Base-by-base conservation (phyloP, 2,113 vertebrate genomes). In the Lucifuga dentata region DNA sequence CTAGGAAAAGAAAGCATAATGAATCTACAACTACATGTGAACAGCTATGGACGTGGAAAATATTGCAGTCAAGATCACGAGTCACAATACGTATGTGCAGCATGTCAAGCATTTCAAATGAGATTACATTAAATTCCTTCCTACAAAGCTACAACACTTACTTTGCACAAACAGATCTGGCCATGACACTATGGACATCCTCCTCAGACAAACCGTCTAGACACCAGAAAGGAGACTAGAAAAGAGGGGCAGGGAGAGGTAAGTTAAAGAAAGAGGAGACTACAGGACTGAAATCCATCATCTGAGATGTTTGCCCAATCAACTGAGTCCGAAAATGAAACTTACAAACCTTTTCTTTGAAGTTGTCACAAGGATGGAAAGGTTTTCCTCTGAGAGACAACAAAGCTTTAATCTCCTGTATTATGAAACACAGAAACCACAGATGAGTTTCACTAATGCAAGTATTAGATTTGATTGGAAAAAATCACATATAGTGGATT, bases 131-230 rank as follows among this genome's bases (percentile, higher is more conserved):
- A 11, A 16, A 38, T 4, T 23, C 3, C 3, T 32, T 19, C 10
- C 7, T 9, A 11, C 6, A 55, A 19, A 48, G 38, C 9, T 8
- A 16, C 65, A 75, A 51, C 26, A 86, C 92, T 93, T 94, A 99
- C 98, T 99, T 99, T 89, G 95, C 95, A 93, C 98, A 99, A 16
- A 99, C 95, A 57, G 97, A 98, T 90, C 97, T 89, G 51, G 94
- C 93, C 98, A 99, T 98, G 46, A 99, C 80, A 36, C 91, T 88
- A 40, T 85, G 88, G 63, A 96, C 93, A 85, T 96, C 94, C 5
- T 95, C 95, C 88, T 98, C 97, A 10, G 92, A 95, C 60, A 96
- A 92, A 78, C 95, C 93, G 61, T 40, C 88, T 56, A 99, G 93
- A 82, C 95, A 93, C 95, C 96, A 99, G 88, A 99, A 99, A 0